A percentile compares a stretch with the other conserved stretches of the same genome.
Conservation (phyloP, 2,888 invertebrate species). For the Napeogenes sylphis region DNA sequence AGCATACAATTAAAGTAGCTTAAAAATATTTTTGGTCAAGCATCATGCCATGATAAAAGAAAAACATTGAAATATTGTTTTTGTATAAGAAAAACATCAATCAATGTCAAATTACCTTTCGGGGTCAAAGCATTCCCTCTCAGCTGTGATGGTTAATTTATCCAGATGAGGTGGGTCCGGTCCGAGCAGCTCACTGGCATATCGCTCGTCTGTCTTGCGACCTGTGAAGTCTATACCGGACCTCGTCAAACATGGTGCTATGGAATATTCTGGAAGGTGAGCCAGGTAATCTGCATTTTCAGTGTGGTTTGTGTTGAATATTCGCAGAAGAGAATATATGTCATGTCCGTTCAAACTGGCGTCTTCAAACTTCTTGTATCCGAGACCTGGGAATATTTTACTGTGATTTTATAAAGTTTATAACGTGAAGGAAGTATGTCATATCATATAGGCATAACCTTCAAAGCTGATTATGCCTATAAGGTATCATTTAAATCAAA, state of each 20-base stretch:
- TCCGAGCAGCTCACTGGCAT: slow-evolving; percentile 51
- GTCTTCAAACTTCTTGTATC: slow-evolving; percentile 49
- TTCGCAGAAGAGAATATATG: slow-evolving; percentile 50
- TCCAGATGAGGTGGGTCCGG: slow-evolving; percentile 56
- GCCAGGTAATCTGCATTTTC: slow-evolving; percentile 45
- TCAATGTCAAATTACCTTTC: slow-evolving; percentile 13
- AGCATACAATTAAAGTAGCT: too few species aligned
- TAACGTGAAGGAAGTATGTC: neutral
- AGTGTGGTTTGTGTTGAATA: slow-evolving; percentile 42
- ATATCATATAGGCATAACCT: too few species aligned
- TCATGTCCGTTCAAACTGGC: slow-evolving; percentile 52
- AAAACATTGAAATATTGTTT: too few species aligned
- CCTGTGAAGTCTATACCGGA: slow-evolving; percentile 62
- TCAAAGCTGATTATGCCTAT: neutral
- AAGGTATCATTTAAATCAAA: neutral
- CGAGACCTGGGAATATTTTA: slow-evolving; percentile 46
- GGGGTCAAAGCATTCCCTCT: slow-evolving; percentile 46
- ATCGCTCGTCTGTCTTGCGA: slow-evolving; percentile 45
- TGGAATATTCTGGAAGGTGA: slow-evolving; percentile 44
- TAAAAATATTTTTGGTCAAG: too few species aligned
- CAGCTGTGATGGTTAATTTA: slow-evolving; percentile 43
- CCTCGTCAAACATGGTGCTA: slow-evolving; percentile 42
- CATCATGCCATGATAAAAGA: too few species aligned
- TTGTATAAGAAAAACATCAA: too few species aligned
- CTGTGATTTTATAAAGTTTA: neutral